phyloP scores from a whole-genome alignment of 2,113 vertebrate genomes.

The Marmota flaviventris region DNA sequence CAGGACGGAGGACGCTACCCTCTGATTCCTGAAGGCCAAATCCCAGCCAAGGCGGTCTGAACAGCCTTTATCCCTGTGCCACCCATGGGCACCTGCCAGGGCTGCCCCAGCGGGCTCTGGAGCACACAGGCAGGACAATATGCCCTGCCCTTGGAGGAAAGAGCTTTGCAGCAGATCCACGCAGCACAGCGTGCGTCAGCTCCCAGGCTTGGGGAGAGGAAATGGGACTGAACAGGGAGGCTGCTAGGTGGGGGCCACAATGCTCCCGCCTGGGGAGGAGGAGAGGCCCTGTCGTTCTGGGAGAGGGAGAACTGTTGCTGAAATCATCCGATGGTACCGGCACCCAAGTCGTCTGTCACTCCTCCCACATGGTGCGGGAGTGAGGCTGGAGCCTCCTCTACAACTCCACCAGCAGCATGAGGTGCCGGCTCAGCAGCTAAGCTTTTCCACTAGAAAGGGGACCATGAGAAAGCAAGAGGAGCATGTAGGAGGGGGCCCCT shows the following conservation, averaged over 20 bases:
- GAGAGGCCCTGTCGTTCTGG: not conserved
- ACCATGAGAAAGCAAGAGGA: not conserved
- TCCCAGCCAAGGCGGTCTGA: accelerated
- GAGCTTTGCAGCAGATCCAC: too few relatives aligned
- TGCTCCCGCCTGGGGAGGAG: not conserved
- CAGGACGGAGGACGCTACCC: not conserved
- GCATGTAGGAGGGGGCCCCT: accelerated
- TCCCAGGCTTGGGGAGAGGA: too few relatives aligned
- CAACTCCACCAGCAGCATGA: not conserved
- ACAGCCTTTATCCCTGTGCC: accelerated
- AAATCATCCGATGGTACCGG: accelerated
- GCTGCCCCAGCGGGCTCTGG: too few relatives aligned
- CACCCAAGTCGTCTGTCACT: accelerated
- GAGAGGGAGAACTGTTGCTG: accelerated
- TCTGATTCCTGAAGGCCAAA: accelerated
- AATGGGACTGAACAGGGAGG: too few relatives aligned
- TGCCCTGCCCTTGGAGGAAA: too few relatives aligned
- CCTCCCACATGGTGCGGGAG: accelerated
- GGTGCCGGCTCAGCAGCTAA: not conserved
- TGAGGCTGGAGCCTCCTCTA: accelerated
- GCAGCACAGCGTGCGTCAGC: too few relatives aligned
- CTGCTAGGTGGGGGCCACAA: too few relatives aligned
- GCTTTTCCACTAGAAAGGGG: not conserved
- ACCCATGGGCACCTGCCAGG: accelerated
- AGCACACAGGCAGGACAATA: too few relatives aligned